These are phyloP conservation scores for Drosophila lini DNA, from an alignment of 1,140 invertebrate species.

Conservation along the genomic window DNA sequence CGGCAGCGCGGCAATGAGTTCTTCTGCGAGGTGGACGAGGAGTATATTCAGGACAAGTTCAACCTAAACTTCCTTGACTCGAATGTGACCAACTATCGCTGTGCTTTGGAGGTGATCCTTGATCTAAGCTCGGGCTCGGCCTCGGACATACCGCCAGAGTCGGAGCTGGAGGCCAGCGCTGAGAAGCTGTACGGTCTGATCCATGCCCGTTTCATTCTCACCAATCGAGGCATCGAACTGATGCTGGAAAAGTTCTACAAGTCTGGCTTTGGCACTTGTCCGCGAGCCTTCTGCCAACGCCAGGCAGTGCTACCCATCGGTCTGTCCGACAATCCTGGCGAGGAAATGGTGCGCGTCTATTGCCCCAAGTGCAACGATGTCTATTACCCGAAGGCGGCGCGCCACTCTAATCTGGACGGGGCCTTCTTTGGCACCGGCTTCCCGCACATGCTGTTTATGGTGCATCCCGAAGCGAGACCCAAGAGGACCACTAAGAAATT, in stretches of 20 bases:
- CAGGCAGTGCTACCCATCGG: conserved; percentile 97
- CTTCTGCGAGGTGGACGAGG: conserved; percentile 68
- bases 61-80: conserved; percentile 68
- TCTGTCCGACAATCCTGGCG: conserved; percentile 98
- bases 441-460: conserved; percentile 99
- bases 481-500: conserved; percentile 98
- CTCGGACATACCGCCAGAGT: conserved; percentile 98
- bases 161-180: conserved; percentile 98
- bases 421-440: conserved; percentile 99
- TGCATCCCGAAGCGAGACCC: conserved; percentile 99
- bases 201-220: conserved; percentile 99
- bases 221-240: conserved; percentile 98
- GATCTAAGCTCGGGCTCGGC: conserved; percentile 91
- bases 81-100: conserved; percentile 67
- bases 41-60: conserved; percentile 75
- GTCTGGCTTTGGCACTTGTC: conserved; percentile 98
- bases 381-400: conserved; percentile 98
- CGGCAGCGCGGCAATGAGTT: conserved; percentile 75
- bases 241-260: conserved; percentile 99
- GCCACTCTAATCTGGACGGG: conserved; percentile 99
- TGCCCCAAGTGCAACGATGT: conserved; percentile 99
- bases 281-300: conserved; percentile 97
- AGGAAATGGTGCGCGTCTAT: conserved; percentile 99
- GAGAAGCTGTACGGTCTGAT: conserved; percentile 99
- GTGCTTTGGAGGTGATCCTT: conserved; percentile 64